Base-by-base conservation (phyloP, 2,797 vertebrate genomes). In the Spea hammondii region DNA sequence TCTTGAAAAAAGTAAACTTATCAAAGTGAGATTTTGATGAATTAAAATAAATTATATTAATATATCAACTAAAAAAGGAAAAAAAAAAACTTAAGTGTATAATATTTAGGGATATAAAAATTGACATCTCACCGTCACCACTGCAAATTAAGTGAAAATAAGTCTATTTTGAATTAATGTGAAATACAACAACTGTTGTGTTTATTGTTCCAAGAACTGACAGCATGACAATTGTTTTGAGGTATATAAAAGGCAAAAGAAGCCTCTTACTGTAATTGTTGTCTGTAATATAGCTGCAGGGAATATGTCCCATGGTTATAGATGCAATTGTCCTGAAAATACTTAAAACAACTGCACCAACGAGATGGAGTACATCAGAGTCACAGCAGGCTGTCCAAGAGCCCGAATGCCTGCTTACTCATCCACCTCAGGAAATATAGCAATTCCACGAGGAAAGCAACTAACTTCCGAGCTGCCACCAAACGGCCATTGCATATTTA, bases 401-500 rank as follows among this genome's bases (percentile, higher is more conserved):
- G 91, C 91, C 82, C 91, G 89, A 84, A 60, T 82, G 87, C 87
- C 88, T 87, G 91, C 86, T 87, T 90, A 84, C 85, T 86, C 87
- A 87, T 84, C 87, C 88, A 90, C 90, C 90, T 88, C 89, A 85
- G 88, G 90, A 88, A 90, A 90, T 88, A 90, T 90, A 86, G 88
- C 86, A 92, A 91, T 91, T 92, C 94, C 94, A 95, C 89, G 88
- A 94, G 94, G 95, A 92, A 93, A 91, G 90, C 90, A 91, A 89
- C 91, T 89, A 90, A 93, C 86, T 46, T 90, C 89, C 87, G 85
- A 89, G 89, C 90, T 87, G 88, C 86, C 86, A 92, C 91, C 95
- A 93, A 94, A 91, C 89, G 93, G 90, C 87, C 91, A 79, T 79
- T 91, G 93, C 92, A 91, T 95, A 94, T 94, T 94, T 95, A 94